Evolutionary conservation across 2,797 vertebrate genomes (phyloP), one percentile per base, ranked within the genome.

Genomic region (Decapterus maruadsi): DNA sequence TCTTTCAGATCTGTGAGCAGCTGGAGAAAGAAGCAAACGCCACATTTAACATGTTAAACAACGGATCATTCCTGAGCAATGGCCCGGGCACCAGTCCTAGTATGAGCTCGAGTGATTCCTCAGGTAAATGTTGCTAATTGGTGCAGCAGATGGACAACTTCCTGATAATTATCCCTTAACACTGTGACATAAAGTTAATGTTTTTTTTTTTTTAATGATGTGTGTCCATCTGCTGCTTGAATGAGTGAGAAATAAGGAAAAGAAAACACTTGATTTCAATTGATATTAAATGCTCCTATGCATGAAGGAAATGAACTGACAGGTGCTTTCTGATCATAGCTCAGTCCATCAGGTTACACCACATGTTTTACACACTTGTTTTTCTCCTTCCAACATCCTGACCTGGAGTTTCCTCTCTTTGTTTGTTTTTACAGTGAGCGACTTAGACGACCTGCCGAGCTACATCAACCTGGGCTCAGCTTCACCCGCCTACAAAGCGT

Each of bases 1-100:
- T 87, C 62, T 86, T 94, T 73, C 75, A 88, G 91, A 79, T 92
- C 68, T 90, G 90, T 62, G 66, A 88, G 58, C 82, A 91, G 78
- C 68, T 94, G 88, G 92, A 97, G 80, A 82, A 90, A 9, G 96
- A 96, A 1, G 43, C 92, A 0, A 90, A 90, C 8, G 96, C 95
- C 96, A 87, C 94, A 26, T 48, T 75, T 6, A 93, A 72, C 82
- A 92, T 51, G 16, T 75, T 93, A 45, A 93, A 92, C 29, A 87
- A 81, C 66, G 97, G 86, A 81, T 96, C 95, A n/a, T 96, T 96
- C 87, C 94, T 96, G 90, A 94, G 86, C 91, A 98, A 97, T 72
- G 96, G 96, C 86, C 87, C 83, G 0, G 94, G 93, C 83, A 86
- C 82, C 65, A 95, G 93, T 84, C 93, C 94, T 45, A 40, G 38